phyloP scores from a whole-genome alignment of 2,888 invertebrate species.

The Acanthopleura granulata region DNA sequence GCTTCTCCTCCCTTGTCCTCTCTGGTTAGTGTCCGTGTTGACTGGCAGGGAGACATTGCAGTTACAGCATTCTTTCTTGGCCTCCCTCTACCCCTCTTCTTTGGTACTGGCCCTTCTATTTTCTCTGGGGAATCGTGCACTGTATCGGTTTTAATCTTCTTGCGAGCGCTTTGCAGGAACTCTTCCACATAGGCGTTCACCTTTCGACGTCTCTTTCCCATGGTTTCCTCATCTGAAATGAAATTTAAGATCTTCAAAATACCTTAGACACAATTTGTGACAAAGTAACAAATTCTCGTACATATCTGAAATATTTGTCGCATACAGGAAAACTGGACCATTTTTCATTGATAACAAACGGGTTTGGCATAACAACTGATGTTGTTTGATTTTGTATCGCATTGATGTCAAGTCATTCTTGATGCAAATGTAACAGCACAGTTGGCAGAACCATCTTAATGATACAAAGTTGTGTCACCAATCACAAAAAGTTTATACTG shows the following conservation, averaged over 20 bases:
- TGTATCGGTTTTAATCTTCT: background rate
- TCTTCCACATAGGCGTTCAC: background rate
- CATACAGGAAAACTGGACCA: too few species aligned
- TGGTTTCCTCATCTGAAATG: background rate
- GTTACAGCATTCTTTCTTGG: background rate
- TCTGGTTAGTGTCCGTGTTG: background rate
- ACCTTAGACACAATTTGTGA: too few species aligned
- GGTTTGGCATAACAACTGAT: too few species aligned
- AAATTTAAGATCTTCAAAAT: background rate
- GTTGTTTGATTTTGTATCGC: too few species aligned
- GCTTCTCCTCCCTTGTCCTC: background rate
- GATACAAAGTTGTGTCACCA: too few species aligned
- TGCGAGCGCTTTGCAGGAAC: background rate
- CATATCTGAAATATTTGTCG: too few species aligned
- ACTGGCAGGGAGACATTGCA: background rate
- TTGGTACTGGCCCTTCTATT: background rate
- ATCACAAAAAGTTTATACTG: too few species aligned
- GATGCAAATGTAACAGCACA: too few species aligned
- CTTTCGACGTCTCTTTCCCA: background rate
- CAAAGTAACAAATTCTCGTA: too few species aligned
- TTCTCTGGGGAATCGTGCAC: background rate
- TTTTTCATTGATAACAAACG: too few species aligned
- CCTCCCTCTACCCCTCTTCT: background rate
- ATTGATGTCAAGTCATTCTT: too few species aligned
- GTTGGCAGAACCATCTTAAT: too few species aligned